Evolutionary conservation across 2,113 vertebrate genomes (phyloP).

Genomic region (Butorides virescens): DNA sequence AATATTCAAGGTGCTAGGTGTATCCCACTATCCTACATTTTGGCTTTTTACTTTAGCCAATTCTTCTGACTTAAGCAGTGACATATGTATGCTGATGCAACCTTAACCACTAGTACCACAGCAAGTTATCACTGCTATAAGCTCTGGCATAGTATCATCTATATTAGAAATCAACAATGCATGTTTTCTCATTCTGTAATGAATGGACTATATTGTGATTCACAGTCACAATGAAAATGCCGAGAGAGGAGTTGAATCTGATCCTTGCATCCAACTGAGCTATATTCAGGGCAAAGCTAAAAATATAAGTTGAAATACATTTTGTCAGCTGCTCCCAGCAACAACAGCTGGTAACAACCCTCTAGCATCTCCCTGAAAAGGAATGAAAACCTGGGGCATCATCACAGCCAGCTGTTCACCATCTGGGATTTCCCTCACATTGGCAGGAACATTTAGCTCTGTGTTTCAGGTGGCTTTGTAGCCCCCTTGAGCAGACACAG

Average conservation of each 20-base stretch:
- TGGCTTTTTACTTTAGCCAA: background rate
- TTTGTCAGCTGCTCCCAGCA: conserved; percentile 1
- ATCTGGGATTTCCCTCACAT: background rate
- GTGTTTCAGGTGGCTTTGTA: background rate
- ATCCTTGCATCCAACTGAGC: background rate
- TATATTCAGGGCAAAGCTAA: background rate
- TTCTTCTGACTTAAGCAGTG: background rate
- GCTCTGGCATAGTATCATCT: background rate
- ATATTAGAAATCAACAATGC: background rate
- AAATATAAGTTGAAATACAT: background rate
- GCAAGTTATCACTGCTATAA: background rate
- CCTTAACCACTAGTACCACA: background rate
- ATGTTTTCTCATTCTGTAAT: background rate
- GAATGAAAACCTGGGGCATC: background rate
- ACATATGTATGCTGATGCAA: background rate
- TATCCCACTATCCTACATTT: background rate
- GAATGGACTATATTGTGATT: background rate
- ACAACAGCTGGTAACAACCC: background rate
- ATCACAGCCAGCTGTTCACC: background rate
- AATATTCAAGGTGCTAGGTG: background rate
- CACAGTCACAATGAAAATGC: background rate
- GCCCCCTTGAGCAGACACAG: background rate
- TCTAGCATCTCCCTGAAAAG: background rate
- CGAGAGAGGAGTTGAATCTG: background rate
- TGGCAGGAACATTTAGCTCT: background rate